phyloP scores from a whole-genome alignment of 2,797 vertebrate species.

The Salmo trutta region DNA sequence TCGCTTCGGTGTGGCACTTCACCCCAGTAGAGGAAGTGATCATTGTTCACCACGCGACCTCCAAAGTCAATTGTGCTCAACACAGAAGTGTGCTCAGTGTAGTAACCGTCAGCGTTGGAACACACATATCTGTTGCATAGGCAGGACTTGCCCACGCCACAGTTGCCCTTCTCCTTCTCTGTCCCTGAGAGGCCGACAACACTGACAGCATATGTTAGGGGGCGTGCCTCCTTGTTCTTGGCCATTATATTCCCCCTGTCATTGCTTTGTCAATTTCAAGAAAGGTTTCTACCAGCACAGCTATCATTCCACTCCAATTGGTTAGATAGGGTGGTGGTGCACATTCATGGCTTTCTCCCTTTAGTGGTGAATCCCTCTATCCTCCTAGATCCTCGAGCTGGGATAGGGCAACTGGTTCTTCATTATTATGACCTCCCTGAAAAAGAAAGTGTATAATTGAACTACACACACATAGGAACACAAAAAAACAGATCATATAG shows the following conservation, averaged over 20 bases:
- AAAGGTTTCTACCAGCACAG: slow-evolving; percentile 69
- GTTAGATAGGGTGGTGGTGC: slow-evolving; percentile 57
- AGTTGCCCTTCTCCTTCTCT: slow-evolving; percentile 98
- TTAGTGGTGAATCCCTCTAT: slow-evolving; percentile 38
- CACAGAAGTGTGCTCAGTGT: slow-evolving; percentile 97
- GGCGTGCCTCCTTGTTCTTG: slow-evolving; percentile 98
- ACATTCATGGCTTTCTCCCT: slow-evolving; percentile 44
- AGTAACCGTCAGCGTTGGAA: slow-evolving; percentile 94
- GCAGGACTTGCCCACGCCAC: slow-evolving; percentile 98
- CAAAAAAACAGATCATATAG: background rate
- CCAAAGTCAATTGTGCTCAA: slow-evolving; percentile 99
- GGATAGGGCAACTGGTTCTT: slow-evolving; percentile 61
- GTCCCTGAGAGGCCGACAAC: slow-evolving; percentile 98
- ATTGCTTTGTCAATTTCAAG: slow-evolving; percentile 84
- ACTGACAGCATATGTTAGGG: slow-evolving; percentile 92
- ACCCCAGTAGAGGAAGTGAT: slow-evolving; percentile 99
- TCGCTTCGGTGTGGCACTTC: slow-evolving; percentile 91
- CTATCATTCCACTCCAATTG: slow-evolving; percentile 70
- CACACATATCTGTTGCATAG: slow-evolving; percentile 97
- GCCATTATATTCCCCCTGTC: slow-evolving; percentile 98
- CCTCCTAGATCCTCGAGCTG: slow-evolving; percentile 55
- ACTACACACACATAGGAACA: slow-evolving; percentile 14
- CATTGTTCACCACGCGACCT: slow-evolving; percentile 98
- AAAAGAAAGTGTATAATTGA: slow-evolving; percentile 59
- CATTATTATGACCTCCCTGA: slow-evolving; percentile 76